Evolutionary conservation across 1,140 invertebrate species (phyloP).

Genomic region (Aphelinus certus): DNA sequence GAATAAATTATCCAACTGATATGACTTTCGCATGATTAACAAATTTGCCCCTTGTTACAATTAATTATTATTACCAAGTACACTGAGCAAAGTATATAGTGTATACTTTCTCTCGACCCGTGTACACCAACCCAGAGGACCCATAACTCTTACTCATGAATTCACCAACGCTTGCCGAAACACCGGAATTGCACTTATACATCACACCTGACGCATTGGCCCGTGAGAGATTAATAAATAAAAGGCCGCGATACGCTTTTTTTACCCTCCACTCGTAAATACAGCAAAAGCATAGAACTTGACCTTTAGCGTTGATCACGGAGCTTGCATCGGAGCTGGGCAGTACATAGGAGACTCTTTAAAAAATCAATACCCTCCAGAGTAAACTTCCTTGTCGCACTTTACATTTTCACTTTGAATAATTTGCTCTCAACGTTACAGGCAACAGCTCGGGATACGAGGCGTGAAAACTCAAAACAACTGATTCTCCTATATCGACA

Average conservation of each 20-base stretch:
- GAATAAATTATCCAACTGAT: slow-evolving; percentile 10
- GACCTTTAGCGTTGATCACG: slow-evolving; percentile 3
- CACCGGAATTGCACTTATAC: slow-evolving; percentile 8
- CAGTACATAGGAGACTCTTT: slow-evolving; percentile 18
- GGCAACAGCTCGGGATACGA: too few relatives aligned
- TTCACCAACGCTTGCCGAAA: not conserved
- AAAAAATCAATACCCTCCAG: slow-evolving; percentile 1
- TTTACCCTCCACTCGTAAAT: slow-evolving; percentile 12
- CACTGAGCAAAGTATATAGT: not conserved
- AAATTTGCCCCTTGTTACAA: not conserved
- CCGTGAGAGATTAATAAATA: slow-evolving; percentile 29
- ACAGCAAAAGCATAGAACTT: slow-evolving; percentile 26
- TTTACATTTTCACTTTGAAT: slow-evolving; percentile 18
- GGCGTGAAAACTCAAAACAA: slow-evolving; percentile 14
- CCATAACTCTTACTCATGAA: not conserved
- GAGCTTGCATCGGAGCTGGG: slow-evolving; percentile 38
- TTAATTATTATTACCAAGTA: not conserved
- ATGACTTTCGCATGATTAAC: not conserved
- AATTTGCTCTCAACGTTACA: not conserved
- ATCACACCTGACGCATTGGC: not conserved
- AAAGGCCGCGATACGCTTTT: slow-evolving; percentile 6
- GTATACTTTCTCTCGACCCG: not conserved
- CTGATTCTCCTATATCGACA: not conserved
- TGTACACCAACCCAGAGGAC: not conserved
- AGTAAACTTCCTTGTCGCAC: slow-evolving; percentile 2